phyloP scores from a whole-genome alignment of 2,113 vertebrate species.

The Chelonoidis abingdonii region DNA sequence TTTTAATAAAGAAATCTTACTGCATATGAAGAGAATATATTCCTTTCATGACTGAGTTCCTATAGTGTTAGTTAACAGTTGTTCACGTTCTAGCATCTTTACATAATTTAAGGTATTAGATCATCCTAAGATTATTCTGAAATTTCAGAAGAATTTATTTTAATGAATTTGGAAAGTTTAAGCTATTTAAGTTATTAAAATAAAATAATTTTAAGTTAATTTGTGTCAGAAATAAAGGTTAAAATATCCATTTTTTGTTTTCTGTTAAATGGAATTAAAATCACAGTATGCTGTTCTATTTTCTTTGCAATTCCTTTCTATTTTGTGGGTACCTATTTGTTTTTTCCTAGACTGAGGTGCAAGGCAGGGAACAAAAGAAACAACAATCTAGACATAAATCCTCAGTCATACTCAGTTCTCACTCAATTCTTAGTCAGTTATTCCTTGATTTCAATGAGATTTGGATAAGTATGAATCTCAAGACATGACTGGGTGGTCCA shows the following conservation, averaged over 20 bases:
- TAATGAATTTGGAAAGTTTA: not conserved
- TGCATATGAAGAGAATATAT: not conserved
- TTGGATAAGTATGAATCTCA: not conserved
- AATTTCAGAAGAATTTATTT: not conserved
- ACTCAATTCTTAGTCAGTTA: not conserved
- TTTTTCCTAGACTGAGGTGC: not conserved
- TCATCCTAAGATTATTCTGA: not conserved
- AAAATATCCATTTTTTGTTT: not conserved
- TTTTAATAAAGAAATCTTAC: not conserved
- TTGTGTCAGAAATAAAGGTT: not conserved
- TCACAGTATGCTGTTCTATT: not conserved
- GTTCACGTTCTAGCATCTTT: slow-evolving; percentile 1
- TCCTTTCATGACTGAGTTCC: not conserved
- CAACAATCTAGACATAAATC: not conserved
- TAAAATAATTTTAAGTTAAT: slow-evolving; percentile 7
- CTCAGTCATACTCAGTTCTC: not conserved
- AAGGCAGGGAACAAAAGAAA: not conserved
- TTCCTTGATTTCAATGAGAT: not conserved
- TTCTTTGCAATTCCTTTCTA: not conserved
- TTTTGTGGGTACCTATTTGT: not conserved
- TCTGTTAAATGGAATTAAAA: slow-evolving; percentile 11
- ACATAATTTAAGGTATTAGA: slow-evolving; percentile 2
- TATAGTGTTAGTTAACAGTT: not conserved
- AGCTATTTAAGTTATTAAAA: slow-evolving; percentile 12
- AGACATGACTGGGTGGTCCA: not conserved